Percentiles rank a stretch among this genome's conserved stretches.
phyloP scores from a whole-genome alignment of 1,140 invertebrate genomes.

The Helicoverpa armigera region DNA sequence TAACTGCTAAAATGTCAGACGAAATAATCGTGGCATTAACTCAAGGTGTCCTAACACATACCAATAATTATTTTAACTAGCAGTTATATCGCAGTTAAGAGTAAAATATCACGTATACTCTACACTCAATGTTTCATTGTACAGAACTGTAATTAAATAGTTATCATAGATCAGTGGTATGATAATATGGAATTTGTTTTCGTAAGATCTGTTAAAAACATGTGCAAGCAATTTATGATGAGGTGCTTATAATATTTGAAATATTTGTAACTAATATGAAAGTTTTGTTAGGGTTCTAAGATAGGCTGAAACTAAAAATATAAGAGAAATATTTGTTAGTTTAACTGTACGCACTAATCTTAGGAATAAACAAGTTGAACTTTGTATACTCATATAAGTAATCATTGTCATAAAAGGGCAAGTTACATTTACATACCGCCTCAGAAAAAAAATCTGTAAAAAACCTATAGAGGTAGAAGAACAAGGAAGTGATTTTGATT shows the following conservation, averaged over 20 bases:
- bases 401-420: no score
- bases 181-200: not conserved
- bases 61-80: constrained; percentile 42
- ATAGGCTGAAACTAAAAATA: no score
- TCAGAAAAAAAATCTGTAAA: not conserved
- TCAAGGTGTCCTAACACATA: constrained; percentile 44
- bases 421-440: not conserved
- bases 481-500: constrained; percentile 3
- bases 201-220: not conserved
- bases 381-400: no score
- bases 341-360: no score
- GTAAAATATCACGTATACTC: constrained; percentile 9
- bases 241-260: not conserved
- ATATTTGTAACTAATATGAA: no score
- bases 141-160: constrained; percentile 9
- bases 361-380: no score
- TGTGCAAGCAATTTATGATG: not conserved
- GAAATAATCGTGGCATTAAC: constrained; percentile 35
- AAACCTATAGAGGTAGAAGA: not conserved
- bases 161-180: not conserved
- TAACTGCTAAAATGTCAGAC: constrained; percentile 36
- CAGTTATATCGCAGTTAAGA: constrained; percentile 36
- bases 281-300: not conserved
- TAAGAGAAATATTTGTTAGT: not conserved
- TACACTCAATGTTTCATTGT: not conserved